Base-by-base conservation (phyloP, 64 coral and sea anemone genomes). In the Dendronephthya gigantea region DNA sequence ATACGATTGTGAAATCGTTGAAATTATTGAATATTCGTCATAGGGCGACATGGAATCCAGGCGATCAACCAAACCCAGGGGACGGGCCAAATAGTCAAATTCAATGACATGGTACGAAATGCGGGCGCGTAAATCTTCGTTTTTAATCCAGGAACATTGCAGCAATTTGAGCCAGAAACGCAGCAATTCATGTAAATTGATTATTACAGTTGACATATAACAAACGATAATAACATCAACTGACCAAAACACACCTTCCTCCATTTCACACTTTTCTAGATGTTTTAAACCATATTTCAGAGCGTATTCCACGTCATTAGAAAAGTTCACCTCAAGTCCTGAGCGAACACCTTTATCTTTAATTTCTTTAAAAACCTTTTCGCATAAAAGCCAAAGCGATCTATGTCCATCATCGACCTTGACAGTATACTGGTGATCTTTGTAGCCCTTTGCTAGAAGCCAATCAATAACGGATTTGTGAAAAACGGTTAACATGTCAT, bases 401-500 rank as follows among this genome's bases (percentile, higher is more conserved):
- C 25, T 62, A 19, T 62, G 19, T n/a, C 55, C 55, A 62, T 62
- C 55, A 62, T 23, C 25, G 55, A 27, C 55, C 25, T 62, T n/a
- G 25, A 62, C 55, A 62, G 55, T 27, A 22, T 62, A 62, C 25
- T 62, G 17, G 25, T 62, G 55, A n/a, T 62, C 55, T 62, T 62
- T 27, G 55, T 62, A 62, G 55, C 55, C 55, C 19, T 5, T 62
- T 1, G 55, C 55, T 62, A 62, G 55, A 23, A 89, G 81, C 87
- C 87, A 89, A 45, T 89, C 87, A 62, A 16, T 82, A 83, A 89
- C 87, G 31, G 87, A 89, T 15, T 89, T 89, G 36, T 89, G 87
- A 32, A 89, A 89, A 83, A 89, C 28, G 50, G 55, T 83, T 10
- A 89, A 35, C 40, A 43, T 35, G 8, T 59, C 87, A 35, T 65